Evolutionary conservation across 2,113 vertebrate species (phyloP).

Genomic region (Aplodontia rufa): DNA sequence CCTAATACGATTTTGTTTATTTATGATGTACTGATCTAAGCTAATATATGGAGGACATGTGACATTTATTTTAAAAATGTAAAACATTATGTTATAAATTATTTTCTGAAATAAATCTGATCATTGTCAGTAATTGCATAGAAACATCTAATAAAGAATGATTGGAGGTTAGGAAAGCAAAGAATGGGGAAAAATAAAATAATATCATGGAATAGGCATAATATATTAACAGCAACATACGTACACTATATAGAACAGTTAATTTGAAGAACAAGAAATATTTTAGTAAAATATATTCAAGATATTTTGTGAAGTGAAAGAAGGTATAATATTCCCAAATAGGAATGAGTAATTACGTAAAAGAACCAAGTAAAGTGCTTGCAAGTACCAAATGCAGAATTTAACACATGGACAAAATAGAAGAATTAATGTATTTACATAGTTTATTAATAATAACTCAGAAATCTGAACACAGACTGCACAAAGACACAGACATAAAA

Average conservation of each 20-base stretch:
- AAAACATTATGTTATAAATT: background rate
- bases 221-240: background rate
- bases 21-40: background rate
- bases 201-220: background rate
- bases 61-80: background rate
- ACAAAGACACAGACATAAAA: background rate
- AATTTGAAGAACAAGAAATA: background rate
- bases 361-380: background rate
- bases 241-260: background rate
- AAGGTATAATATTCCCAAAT: background rate
- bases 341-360: background rate
- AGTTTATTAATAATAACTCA: background rate
- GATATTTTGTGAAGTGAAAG: background rate
- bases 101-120: background rate
- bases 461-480: background rate
- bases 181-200: background rate
- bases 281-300: background rate
- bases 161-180: background rate
- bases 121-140: background rate
- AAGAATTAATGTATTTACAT: background rate
- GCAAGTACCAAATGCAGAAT: background rate
- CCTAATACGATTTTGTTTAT: background rate
- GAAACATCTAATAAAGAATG: background rate
- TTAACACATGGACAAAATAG: background rate
- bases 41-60: background rate